Percentiles rank a stretch among this genome's conserved stretches.
phyloP scores from a whole-genome alignment of 2,888 invertebrate genomes.

The Latheticus oryzae region DNA sequence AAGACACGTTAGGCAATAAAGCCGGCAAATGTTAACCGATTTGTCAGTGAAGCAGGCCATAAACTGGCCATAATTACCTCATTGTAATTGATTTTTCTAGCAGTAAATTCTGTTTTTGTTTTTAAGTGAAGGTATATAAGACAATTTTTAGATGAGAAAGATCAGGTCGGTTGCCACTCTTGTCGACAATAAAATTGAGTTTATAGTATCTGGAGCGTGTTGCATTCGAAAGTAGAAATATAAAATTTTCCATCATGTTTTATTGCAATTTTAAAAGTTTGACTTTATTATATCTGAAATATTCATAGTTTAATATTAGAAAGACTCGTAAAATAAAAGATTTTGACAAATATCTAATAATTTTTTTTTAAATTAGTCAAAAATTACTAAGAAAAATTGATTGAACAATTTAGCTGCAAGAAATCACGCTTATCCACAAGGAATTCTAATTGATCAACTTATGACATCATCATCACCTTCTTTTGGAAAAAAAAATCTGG shows the following conservation, averaged over 20 bases:
- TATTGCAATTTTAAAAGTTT: constrained; percentile 33
- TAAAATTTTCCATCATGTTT: constrained; percentile 31
- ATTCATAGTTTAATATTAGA: constrained; percentile 33
- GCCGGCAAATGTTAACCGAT: not conserved
- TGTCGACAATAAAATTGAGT: constrained; percentile 22
- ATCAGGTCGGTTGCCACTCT: constrained; percentile 9
- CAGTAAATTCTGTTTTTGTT: not conserved
- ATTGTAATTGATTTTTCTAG: too few species aligned
- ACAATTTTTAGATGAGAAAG: too few species aligned
- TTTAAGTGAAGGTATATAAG: not conserved
- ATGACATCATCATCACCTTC: too few species aligned
- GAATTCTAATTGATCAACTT: constrained; percentile 22
- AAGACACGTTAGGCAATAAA: constrained; percentile 28
- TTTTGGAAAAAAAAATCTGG: too few species aligned
- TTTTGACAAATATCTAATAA: too few species aligned
- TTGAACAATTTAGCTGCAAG: constrained; percentile 1
- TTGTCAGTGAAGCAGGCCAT: not conserved
- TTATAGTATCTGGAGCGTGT: constrained; percentile 25
- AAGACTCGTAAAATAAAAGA: constrained; percentile 22
- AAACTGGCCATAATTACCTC: too few species aligned
- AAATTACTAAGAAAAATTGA: constrained; percentile 8
- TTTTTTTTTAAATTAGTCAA: constrained; percentile 9
- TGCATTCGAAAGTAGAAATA: constrained; percentile 16
- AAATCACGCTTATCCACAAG: constrained; percentile 10
- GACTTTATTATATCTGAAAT: constrained; percentile 27